A percentile compares a stretch with the other conserved stretches of the same genome.
phyloP scores from a whole-genome alignment of 2,888 invertebrate genomes.

The Lasioglossum leucozonium region DNA sequence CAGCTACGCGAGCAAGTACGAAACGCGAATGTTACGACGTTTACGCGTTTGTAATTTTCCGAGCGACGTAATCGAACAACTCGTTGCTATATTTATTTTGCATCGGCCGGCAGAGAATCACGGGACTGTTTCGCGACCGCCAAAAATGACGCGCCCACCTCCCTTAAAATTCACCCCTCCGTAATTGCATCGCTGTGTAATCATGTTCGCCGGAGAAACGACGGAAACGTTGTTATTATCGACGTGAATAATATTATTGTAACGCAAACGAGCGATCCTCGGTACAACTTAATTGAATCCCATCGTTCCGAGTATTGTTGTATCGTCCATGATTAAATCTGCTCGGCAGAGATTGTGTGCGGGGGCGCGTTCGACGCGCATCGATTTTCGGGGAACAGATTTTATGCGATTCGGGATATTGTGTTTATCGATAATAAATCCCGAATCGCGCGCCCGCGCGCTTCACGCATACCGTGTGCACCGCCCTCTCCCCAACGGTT shows the following conservation, averaged over 20 bases:
- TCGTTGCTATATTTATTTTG: neutral
- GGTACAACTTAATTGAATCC: conserved; percentile 29
- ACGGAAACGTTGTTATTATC: conserved; percentile 25
- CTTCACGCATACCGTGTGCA: neutral
- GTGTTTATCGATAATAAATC: conserved; percentile 20
- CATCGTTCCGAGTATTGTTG: conserved; percentile 11
- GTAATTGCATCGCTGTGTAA: conserved; percentile 27
- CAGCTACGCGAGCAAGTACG: neutral
- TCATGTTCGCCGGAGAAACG: conserved; percentile 15
- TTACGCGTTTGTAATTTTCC: neutral
- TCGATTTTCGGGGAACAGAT: neutral
- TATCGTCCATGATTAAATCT: neutral
- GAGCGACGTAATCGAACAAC: neutral
- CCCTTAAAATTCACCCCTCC: neutral
- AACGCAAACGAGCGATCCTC: conserved; percentile 29
- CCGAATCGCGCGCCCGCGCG: neutral
- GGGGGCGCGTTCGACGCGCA: neutral
- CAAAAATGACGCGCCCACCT: neutral
- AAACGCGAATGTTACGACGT: neutral
- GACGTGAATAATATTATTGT: conserved; percentile 43
- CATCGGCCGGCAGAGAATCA: neutral
- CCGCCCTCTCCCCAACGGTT: neutral
- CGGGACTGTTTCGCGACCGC: neutral
- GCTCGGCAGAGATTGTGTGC: neutral
- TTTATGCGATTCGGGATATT: neutral